phyloP scores from a whole-genome alignment of 2,888 invertebrate genomes.

The Antitype chi region DNA sequence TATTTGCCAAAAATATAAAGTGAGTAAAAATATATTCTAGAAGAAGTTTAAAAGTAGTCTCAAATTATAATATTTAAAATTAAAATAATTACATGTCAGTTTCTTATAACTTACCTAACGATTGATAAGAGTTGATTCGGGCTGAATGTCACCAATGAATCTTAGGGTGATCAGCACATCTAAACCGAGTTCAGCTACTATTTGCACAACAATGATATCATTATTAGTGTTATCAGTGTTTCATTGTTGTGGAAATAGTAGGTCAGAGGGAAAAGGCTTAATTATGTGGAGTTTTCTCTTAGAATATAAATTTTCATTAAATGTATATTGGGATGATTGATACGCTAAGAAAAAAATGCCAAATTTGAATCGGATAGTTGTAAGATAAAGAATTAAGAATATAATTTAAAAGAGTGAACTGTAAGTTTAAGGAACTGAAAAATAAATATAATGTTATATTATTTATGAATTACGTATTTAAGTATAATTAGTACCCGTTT shows the following conservation, averaged over 20 bases:
- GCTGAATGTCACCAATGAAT: background rate
- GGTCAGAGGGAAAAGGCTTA: background rate
- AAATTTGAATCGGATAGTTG: constrained; percentile 40
- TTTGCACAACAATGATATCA: too few relatives aligned
- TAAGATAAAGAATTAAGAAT: constrained; percentile 32
- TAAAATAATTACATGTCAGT: background rate
- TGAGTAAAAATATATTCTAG: background rate
- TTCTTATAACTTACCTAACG: constrained; percentile 11
- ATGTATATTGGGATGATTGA: constrained; percentile 40
- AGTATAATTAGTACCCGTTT: constrained; percentile 65
- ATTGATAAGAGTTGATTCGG: background rate
- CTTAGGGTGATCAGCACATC: too few relatives aligned
- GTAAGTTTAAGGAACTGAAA: constrained; percentile 62
- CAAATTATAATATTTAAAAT: background rate
- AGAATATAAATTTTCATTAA: constrained; percentile 4
- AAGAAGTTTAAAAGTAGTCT: background rate
- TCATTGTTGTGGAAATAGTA: background rate
- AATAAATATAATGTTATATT: constrained; percentile 23
- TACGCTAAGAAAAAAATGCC: constrained; percentile 46
- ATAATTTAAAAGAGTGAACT: constrained; percentile 27
- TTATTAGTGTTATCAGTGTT: background rate
- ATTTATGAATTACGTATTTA: constrained; percentile 31
- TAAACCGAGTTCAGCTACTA: background rate
- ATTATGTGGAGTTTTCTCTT: constrained; percentile 9
- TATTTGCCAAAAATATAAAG: constrained; percentile 27